Evolutionary conservation across 2,113 vertebrate species (phyloP), one percentile per base, ranked within the genome.

Genomic region (Heterocephalus glaber): DNA sequence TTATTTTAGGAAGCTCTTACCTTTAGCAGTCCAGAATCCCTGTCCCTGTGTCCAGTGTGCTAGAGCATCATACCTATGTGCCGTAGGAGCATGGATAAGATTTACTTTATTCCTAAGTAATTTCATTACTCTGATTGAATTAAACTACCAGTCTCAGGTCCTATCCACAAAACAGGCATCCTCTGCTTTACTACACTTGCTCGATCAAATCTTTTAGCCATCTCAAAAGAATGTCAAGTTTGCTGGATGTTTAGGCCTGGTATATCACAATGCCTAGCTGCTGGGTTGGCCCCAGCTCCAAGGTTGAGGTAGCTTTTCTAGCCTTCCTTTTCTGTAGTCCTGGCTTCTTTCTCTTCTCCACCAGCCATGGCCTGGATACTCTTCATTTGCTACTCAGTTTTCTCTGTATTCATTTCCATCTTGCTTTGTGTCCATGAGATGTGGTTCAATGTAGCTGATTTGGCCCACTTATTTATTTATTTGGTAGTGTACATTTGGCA

Each of bases 21-120:
- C 52, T 52, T 84, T 58, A 19, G 33, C 24, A 38, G 4, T 54
- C 22, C 30, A 44, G 19, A n/a, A 14, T 30, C 54, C 35, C 10
- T 74, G 12, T 6, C 2, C 9, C 16, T 7, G n/a, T 28, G 66
- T n/a, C 56, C 24, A 49, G 3, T 0, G 5, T 16, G 35, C 16
- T 1, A 20, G 2, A 86, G 30, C 28, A 80, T 52, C 35, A 1
- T 38, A 65, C 44, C 63, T 14, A 41, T 72, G 52, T 12, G 5
- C 10, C 28, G 6, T 6, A 7, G 16, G 30, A 49, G 38, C 35
- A 5, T 12, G 14, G 47, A 3, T 60, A 30, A 30, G 11, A 30
- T 33, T 44, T 41, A 26, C 47, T 72, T 72, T 66, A 35, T 47
- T 54, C 47, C 7, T 56, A 47, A 30, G 35, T 49, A 5, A 41